Base-by-base conservation (phyloP, 2,113 vertebrate genomes). In the Anthoscopus minutus region DNA sequence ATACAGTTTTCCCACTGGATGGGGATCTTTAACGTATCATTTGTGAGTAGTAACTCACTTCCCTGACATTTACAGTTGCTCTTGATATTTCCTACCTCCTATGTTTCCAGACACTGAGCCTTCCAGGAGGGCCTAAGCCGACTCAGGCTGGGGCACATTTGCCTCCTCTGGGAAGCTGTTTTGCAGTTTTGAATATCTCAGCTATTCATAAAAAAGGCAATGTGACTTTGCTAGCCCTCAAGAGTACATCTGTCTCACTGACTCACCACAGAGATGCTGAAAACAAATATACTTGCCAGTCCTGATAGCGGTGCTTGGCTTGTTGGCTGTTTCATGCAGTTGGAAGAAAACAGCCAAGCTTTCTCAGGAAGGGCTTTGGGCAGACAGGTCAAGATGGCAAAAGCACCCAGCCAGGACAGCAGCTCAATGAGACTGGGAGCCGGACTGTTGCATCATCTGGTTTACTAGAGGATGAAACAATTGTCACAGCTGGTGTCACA, bases 51-150 rank as follows among this genome's bases (percentile, higher is more conserved):
- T 20, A 79, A 77, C 45, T 60, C 19, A 62, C 38, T 83, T 62
- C 11, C 13, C 60, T 94, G 93, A 83, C 81, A 88, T 92, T 92
- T 88, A 61, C 73, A 71, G 66, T 57, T 88, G 71, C 53, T 33
- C 44, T 90, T 95, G 74, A 77, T 72, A 66, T 95, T 96, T 94
- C 77, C 77, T 93, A 47, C 61, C 62, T 95, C 80, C 62, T 72
- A 83, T 0, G 1, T 88, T 92, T 91, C 45, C 81, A 92, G 72
- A 78, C 73, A 67, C 33, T 44, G 60, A 62, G 20, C 60, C 57
- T 94, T 93, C 48, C 60, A 81, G 45, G 60, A 81, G n/a, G 53
- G 66, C 65, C 61, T 84, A 45, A 79, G 38, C n/a, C 4, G 2
- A 40, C 76, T 81, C 45, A 72, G 73, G 24, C 70, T 95, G 83